Evolutionary conservation across 2,113 vertebrate species (phyloP), one percentile per base, ranked within the genome.

Genomic region (Oostethus manadensis): DNA sequence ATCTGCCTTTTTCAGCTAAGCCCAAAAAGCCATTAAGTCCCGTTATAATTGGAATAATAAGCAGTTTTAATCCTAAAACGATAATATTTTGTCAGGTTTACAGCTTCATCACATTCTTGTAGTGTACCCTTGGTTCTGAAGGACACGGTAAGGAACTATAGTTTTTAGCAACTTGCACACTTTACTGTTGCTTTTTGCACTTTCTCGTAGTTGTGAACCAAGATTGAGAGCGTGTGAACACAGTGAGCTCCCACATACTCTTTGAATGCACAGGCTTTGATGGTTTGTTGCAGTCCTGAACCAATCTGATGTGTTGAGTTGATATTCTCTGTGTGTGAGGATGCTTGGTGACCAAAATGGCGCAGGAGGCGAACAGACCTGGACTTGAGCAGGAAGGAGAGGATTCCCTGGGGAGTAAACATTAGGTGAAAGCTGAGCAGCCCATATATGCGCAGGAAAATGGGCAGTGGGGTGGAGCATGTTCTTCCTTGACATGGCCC

Each of bases 311-410:
- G 75, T 66, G 17, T 63, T 58, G 65, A 65, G 71, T 44, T 70
- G 77, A 79, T 77, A 68, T 60, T 81, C 73, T 76, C 66, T 61
- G 20, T 53, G 59, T 79, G 63, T 61, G 62, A 55, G 33, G 66
- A 59, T 73, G 78, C 44, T 11, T 47, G 58, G 33, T 59, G 75
- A 80, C 76, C 78, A 63, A 77, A 77, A 62, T 71, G 74, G 56
- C 56, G 70, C 62, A 57, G 62, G 56, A 56, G 51, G 62, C 66
- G 80, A 74, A 77, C 83, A 87, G 87, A 87, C 89, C 83, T 87
- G 81, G 85, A 86, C 85, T 82, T 85, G 82, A 88, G 86, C 84
- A 88, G 80, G 86, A 86, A 86, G 80, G 74, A 81, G 83, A 80
- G 71, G 60, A 76, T 79, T 84, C 89, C 82, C 87, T 9, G 74